Evolutionary conservation across 1,140 invertebrate genomes (phyloP).

Genomic region (Heterodera schachtii): DNA sequence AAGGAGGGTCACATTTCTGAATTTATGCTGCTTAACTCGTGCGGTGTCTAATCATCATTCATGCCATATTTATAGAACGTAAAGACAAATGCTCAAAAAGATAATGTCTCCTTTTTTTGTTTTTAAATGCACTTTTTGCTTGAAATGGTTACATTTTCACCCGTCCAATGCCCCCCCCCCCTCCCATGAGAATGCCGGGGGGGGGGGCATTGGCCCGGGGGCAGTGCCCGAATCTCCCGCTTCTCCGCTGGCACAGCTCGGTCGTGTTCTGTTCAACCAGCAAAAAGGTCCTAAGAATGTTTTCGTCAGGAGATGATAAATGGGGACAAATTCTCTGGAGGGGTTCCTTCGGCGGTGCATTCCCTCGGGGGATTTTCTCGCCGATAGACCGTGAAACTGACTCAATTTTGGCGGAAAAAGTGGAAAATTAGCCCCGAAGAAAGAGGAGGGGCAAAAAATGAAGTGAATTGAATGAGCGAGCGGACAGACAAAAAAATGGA

Average conservation of each 20-base stretch:
- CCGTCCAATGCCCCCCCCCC: too few relatives aligned
- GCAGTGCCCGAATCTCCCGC: too few relatives aligned
- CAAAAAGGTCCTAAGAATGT: neutral
- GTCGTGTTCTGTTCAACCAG: neutral
- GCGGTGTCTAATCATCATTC: too few relatives aligned
- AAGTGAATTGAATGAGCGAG: neutral
- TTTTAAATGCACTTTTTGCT: too few relatives aligned
- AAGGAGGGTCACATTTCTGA: too few relatives aligned
- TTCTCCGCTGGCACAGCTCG: neutral
- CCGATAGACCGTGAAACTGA: constrained; percentile 27
- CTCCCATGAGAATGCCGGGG: too few relatives aligned
- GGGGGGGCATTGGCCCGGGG: too few relatives aligned
- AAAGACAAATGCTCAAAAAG: too few relatives aligned
- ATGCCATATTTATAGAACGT: too few relatives aligned
- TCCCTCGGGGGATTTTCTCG: constrained; percentile 15
- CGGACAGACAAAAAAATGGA: neutral
- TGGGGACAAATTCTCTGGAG: constrained; percentile 16
- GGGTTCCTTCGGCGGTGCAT: constrained; percentile 5
- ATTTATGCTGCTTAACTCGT: too few relatives aligned
- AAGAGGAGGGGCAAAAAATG: neutral
- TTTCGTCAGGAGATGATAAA: constrained; percentile 17
- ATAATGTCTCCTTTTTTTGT: too few relatives aligned
- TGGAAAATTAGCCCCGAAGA: neutral
- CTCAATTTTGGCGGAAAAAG: constrained; percentile 29
- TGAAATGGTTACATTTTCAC: too few relatives aligned